Base-by-base conservation (phyloP, 2,113 vertebrate genomes). In the Notiomystis cincta region DNA sequence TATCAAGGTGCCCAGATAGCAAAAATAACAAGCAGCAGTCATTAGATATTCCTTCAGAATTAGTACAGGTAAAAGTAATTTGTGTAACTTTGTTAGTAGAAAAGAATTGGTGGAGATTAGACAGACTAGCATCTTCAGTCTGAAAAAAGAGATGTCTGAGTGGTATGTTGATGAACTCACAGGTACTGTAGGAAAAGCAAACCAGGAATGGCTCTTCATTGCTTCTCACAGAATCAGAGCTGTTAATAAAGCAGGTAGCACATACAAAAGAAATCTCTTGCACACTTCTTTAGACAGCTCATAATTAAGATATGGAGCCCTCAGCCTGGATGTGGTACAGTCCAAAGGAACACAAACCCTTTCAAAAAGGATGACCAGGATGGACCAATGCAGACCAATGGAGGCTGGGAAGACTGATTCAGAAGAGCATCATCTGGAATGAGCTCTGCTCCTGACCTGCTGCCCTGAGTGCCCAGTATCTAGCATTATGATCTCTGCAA, bases 401-500 rank as follows among this genome's bases (percentile, higher is more conserved):
- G 37, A 80, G 30, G 10, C 20, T 82, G 33, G 19, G 27, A 58
- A 13, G 19, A 54, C n/a, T 40, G 30, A 42, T 33, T 71, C 33
- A 33, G 62, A 86, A 66, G 7, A 37, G 2, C 17, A 21, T 23
- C 25, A 35, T 42, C 20, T 33, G 61, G 30, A 19, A 40, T 0
- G 3, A 42, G 24, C 19, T 66, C 37, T 85, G 51, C 31, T 85
- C 35, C 61, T 70, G 16, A 40, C 2, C 31, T 66, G 7, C 17
- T 79, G 11, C 16, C 7, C 20, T 0, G 0, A 58, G 13, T 44
- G 14, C 56, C 25, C 30, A 51, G 25, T 35, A 58, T 20, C 23
- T 45, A 54, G 25, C 45, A 57, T 48, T 61, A 51, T 22, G 57
- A 67, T n/a, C 35, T 62, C 67, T 77, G n/a, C 37, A 65, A 69